These are phyloP conservation scores for Monomorium pharaonis DNA, from an alignment of 1,140 invertebrate species.

Conservation along the genomic window DNA sequence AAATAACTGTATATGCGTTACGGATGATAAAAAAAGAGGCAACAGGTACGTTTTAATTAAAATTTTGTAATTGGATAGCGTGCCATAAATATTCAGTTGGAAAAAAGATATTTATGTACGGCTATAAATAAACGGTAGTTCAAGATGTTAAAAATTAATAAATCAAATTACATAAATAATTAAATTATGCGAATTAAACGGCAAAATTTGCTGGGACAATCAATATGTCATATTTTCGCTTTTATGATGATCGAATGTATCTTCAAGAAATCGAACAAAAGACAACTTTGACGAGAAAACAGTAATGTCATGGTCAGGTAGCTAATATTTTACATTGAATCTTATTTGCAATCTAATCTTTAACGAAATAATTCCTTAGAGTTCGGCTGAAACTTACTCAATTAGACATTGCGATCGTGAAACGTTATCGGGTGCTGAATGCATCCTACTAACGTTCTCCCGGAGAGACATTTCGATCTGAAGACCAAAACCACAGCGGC, in stretches of 20 bases:
- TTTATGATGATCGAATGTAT: background rate
- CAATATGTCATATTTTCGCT: background rate
- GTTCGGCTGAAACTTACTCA: background rate
- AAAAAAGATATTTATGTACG: background rate
- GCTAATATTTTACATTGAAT: background rate
- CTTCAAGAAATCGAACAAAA: background rate
- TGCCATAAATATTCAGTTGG: background rate
- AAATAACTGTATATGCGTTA: constrained; percentile 26
- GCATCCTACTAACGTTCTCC: background rate
- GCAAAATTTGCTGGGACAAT: background rate
- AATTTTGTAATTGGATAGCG: background rate
- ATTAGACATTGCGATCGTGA: constrained; percentile 24
- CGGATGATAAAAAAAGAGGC: background rate
- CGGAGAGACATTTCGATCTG: constrained; percentile 59
- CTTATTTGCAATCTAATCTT: background rate
- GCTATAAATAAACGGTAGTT: background rate
- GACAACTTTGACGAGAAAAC: background rate
- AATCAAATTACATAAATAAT: background rate
- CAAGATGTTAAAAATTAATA: background rate
- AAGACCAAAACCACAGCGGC: constrained; percentile 66
- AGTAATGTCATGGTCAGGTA: background rate
- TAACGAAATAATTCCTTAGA: background rate
- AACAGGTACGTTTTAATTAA: background rate
- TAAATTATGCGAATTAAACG: background rate
- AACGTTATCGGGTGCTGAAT: constrained; percentile 48